phyloP scores from a whole-genome alignment of 2,888 invertebrate species.

The Ornithoptera alexandrae region DNA sequence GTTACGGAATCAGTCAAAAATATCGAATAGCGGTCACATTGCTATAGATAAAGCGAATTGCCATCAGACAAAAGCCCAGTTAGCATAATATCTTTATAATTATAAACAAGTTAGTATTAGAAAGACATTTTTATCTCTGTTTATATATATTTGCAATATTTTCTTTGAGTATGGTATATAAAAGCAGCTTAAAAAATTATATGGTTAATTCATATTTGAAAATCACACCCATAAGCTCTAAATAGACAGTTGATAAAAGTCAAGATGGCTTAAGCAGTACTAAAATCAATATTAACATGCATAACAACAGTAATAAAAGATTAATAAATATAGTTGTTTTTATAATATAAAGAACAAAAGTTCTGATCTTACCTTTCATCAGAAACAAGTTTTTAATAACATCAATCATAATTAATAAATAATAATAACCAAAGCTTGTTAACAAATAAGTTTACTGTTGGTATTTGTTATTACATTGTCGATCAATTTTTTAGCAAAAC shows the following conservation, averaged over 20 bases:
- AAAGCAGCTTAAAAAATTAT: not conserved
- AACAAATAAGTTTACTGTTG: conserved; percentile 9
- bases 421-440: conserved; percentile 1
- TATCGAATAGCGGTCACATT: too few relatives aligned
- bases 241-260: not conserved
- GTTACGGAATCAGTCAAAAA: too few relatives aligned
- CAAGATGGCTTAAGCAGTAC: conserved; percentile 7
- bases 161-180: too few relatives aligned
- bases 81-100: too few relatives aligned
- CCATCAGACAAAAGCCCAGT: too few relatives aligned
- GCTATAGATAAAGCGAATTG: too few relatives aligned
- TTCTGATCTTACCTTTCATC: conserved; percentile 19
- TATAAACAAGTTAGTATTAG: too few relatives aligned
- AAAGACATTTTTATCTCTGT: too few relatives aligned
- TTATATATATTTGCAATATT: too few relatives aligned
- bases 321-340: not conserved
- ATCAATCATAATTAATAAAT: conserved; percentile 7
- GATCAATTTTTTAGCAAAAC: not conserved
- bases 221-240: not conserved
- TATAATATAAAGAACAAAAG: not conserved
- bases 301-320: conserved; percentile 42
- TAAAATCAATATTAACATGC: conserved; percentile 42
- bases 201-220: not conserved
- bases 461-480: not conserved
- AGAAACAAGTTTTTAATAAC: conserved; percentile 7